Conservation (phyloP, 2,888 invertebrate species). For the Hylaea fasciaria region DNA sequence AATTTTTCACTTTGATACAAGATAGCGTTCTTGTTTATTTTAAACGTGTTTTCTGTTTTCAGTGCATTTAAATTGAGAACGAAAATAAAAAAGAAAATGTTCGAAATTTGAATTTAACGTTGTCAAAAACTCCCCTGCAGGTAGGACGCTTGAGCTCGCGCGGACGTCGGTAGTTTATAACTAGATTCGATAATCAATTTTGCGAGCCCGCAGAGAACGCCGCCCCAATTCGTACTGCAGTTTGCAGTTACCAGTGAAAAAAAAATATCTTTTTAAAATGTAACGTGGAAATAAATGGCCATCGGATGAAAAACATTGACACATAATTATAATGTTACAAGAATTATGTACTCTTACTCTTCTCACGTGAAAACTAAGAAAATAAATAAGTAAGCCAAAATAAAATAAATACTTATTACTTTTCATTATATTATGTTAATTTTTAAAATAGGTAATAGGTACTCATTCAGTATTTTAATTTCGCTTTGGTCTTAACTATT, state of each 20-base stretch:
- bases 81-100: slow-evolving; percentile 25
- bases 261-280: not conserved
- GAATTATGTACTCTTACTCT: too few relatives aligned
- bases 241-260: slow-evolving; percentile 5
- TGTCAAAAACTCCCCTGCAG: slow-evolving; percentile 53
- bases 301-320: too few relatives aligned
- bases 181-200: slow-evolving; percentile 83
- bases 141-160: slow-evolving; percentile 60
- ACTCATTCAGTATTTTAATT: too few relatives aligned
- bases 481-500: too few relatives aligned
- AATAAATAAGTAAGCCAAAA: too few relatives aligned
- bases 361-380: too few relatives aligned
- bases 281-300: not conserved
- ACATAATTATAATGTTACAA: too few relatives aligned
- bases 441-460: too few relatives aligned
- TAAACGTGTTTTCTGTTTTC: slow-evolving; percentile 15
- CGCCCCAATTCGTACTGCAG: slow-evolving; percentile 48
- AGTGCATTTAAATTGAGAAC: slow-evolving; percentile 17
- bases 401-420: too few relatives aligned
- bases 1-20: slow-evolving; percentile 19
- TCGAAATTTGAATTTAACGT: slow-evolving; percentile 29
- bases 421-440: too few relatives aligned
- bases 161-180: slow-evolving; percentile 74
- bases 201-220: slow-evolving; percentile 56
- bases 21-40: slow-evolving; percentile 13